These are phyloP conservation scores for Salvator merianae DNA, from an alignment of 2,113 vertebrate genomes.

Conservation along the genomic window DNA sequence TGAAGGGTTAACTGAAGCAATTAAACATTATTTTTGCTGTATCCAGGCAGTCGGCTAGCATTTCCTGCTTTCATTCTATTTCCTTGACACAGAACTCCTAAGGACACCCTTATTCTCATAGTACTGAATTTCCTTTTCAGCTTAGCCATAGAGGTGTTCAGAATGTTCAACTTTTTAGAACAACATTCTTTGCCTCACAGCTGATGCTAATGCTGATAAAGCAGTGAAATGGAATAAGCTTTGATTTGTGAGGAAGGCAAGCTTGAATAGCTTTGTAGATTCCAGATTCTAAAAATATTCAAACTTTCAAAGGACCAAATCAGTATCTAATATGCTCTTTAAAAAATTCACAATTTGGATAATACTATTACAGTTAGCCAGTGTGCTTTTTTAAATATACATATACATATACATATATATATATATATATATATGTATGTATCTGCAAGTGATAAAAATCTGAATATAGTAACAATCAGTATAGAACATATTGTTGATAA, in stretches of 20 bases:
- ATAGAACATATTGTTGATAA: slow-evolving; percentile 17
- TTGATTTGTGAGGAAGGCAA: slow-evolving; percentile 22
- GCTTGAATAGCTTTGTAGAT: not conserved
- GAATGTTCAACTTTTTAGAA: slow-evolving; percentile 58
- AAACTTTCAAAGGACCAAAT: slow-evolving; percentile 5
- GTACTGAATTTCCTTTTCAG: slow-evolving; percentile 72
- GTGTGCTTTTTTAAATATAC: not conserved
- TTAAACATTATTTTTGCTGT: slow-evolving; percentile 51
- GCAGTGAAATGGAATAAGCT: slow-evolving; percentile 40
- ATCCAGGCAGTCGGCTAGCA: slow-evolving; percentile 71
- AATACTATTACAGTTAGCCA: slow-evolving; percentile 51
- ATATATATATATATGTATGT: too few relatives aligned
- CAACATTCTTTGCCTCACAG: slow-evolving; percentile 16
- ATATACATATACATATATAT: too few relatives aligned
- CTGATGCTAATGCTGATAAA: slow-evolving; percentile 48
- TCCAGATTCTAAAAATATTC: not conserved
- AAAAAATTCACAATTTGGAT: slow-evolving; percentile 23
- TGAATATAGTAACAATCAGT: not conserved
- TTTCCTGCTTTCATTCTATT: slow-evolving; percentile 79
- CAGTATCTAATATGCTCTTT: not conserved
- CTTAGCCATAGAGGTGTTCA: slow-evolving; percentile 59
- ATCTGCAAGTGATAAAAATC: slow-evolving; percentile 35
- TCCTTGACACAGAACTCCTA: slow-evolving; percentile 71
- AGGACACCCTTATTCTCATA: slow-evolving; percentile 69
- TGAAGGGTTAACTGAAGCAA: slow-evolving; percentile 48